Evolutionary conservation across 1,140 invertebrate species (phyloP).

Genomic region (Sarcophaga bullata): DNA sequence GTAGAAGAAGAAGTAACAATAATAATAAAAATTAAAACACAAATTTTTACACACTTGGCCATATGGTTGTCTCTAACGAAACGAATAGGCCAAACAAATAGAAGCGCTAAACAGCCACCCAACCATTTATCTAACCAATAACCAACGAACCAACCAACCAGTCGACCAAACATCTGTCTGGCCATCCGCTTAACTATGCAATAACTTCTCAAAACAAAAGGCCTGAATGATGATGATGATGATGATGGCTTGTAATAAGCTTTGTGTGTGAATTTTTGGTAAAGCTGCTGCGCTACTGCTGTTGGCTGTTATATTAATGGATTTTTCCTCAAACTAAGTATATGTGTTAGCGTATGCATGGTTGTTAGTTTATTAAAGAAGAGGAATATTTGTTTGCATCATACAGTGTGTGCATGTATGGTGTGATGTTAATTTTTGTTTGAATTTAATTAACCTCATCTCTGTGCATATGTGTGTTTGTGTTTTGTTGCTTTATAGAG

Average conservation of each 20-base stretch:
- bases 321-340: no score
- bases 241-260: no score
- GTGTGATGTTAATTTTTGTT: neutral
- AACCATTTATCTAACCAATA: neutral
- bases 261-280: no score
- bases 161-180: neutral
- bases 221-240: neutral
- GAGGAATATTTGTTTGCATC: neutral
- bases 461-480: neutral
- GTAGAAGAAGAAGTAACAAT: no score
- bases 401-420: no score
- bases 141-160: neutral
- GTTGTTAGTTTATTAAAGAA: neutral
- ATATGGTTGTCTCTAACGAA: neutral
- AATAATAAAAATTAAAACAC: no score
- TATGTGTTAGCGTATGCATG: neutral
- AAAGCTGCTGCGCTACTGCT: no score
- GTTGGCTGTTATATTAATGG: no score
- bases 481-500: neutral
- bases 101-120: neutral
- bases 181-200: neutral
- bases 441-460: conserved; percentile 26
- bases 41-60: neutral
- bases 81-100: neutral
- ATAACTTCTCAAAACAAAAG: conserved; percentile 18